Evolutionary conservation across 2,888 invertebrate species (phyloP), one percentile per base, ranked within the genome.

Genomic region (Phyto melanocephala): DNA sequence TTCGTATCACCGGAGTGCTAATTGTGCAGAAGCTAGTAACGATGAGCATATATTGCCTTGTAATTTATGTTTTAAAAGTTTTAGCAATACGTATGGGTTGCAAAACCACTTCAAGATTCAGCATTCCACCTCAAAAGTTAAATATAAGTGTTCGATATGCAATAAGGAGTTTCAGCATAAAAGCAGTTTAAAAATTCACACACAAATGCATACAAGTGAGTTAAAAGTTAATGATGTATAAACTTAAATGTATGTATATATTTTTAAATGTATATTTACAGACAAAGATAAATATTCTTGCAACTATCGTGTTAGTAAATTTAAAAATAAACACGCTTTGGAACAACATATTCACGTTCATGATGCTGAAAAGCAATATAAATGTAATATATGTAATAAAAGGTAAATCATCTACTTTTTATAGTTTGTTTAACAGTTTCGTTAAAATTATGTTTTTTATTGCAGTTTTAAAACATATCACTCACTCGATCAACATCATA

Each of bases 321-420:
- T 93, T 87, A 87, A 87, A 11, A 90, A 92, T 10, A 92, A 91
- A 67, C 88, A 89, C 37, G 93, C 93, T 85, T 87, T 93, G 83
- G 89, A 92, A 54, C 89, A 92, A 0, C 94, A 94, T 86, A 87
- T 89, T 72, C 89, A 91, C 33, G 92, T 92, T 77, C 94, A 94
- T 86, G 82, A 88, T 1, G 88, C 89, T 0, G 92, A 90, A 0
- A 91, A 91, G 83, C 89, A 88, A 0, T 92, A 88, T 86, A 85
- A 87, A 6, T 93, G 93, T 85, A 86, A 88, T 2, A 86, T 89
- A 33, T 94, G 94, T 86, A 90, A 89, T 0, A 86, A 84, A 74
- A 84, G 67, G 86, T 76, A 47, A 50, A 20, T 42, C 2, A 24
- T 47, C 33, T 24, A 13, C 3, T n/a, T 11, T 37, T 71, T n/a